These are phyloP conservation scores for Julus scandinavius DNA, from an alignment of 2,888 invertebrate genomes.

Conservation along the genomic window DNA sequence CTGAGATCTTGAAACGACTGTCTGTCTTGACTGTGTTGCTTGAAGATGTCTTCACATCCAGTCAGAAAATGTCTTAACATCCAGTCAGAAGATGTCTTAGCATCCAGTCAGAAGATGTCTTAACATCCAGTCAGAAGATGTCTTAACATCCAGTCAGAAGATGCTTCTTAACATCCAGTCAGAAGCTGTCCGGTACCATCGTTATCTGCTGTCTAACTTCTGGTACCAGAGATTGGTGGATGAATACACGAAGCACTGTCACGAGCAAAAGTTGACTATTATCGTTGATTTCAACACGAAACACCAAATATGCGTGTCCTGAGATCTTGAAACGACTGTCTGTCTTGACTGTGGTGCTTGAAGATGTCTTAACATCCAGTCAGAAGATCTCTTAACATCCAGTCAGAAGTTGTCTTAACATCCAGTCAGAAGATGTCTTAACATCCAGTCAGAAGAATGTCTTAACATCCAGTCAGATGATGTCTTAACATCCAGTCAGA, in stretches of 20 bases:
- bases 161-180: not conserved
- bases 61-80: not conserved
- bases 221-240: too few relatives aligned
- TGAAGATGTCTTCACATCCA: not conserved
- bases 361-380: not conserved
- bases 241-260: too few relatives aligned
- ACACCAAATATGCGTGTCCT: too few relatives aligned
- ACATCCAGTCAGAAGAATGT: not conserved
- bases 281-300: too few relatives aligned
- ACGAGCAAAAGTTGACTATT: too few relatives aligned
- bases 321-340: not conserved
- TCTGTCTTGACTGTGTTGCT: not conserved
- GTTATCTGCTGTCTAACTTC: not conserved
- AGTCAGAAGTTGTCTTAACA: too few relatives aligned
- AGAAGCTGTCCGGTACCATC: not conserved
- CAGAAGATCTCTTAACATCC: too few relatives aligned
- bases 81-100: too few relatives aligned
- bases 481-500: not conserved
- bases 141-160: too few relatives aligned
- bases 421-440: not conserved
- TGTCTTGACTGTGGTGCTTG: not conserved
- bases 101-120: not conserved
- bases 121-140: not conserved
- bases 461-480: too few relatives aligned
- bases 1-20: not conserved